Evolutionary conservation across 2,888 invertebrate genomes (phyloP), one percentile per base, ranked within the genome.

Genomic region (Drosophila kambysellisi): DNA sequence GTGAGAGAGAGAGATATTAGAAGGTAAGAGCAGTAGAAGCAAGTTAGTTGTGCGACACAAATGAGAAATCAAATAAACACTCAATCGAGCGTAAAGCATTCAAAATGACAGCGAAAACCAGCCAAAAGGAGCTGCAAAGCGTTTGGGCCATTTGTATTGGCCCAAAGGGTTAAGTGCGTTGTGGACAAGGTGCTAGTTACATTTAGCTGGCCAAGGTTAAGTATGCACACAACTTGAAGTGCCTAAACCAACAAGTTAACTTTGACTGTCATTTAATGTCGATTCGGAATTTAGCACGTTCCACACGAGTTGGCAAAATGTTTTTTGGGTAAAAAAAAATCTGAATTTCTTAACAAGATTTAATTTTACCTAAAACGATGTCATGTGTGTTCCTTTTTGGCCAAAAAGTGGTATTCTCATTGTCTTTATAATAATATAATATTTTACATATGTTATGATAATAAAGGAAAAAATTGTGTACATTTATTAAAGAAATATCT

Each of bases 51-150:
- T 73, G 73, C 82, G 89, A 89, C 88, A 88, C 88, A 91, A 89
- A 87, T 91, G 91, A 85, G 86, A 91, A 87, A 89, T 89, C 90
- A 91, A 87, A 87, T 87, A 91, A 89, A 87, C 84, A 89, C 80
- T 73, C 91, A 87, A 87, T 91, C 91, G 91, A 87, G 91, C 86
- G 91, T 79, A 74, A 87, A 77, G 75, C 85, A 87, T 88, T 88
- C 74, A 74, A 84, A 76, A 74, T 79, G 91, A 82, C 75, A 76
- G 68, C 70, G 67, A 63, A 68, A 33, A 39, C 4, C 62, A 35
- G 25, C 12, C 30, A 61, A 46, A 46, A 46, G 61, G 51, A 74
- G 59, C 74, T 61, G 62, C 71, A 69, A 86, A 83, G 80, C 68
- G 63, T 60, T 62, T 56, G 64, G 64, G 54, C 61, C 57, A 74